Conservation (phyloP, 1,140 invertebrate species). For the Drosophila takahashii region DNA sequence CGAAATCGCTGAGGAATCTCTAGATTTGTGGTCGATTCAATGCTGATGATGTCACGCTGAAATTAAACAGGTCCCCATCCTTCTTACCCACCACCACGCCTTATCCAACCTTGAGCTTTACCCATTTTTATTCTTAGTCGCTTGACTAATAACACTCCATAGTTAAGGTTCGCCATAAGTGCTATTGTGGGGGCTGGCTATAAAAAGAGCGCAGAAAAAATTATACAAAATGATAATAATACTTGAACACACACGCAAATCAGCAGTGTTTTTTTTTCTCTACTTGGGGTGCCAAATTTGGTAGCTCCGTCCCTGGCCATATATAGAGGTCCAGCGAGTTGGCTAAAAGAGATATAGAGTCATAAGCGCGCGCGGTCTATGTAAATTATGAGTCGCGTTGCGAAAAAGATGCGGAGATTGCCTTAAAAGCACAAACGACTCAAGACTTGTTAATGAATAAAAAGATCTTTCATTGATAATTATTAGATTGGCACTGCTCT, state of each 20-base stretch:
- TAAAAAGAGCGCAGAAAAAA: constrained; percentile 37
- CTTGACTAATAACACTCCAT: constrained; percentile 41
- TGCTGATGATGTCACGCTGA: constrained; percentile 30
- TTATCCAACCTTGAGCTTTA: constrained; percentile 37
- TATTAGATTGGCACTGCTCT: constrained; percentile 66
- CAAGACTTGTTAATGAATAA: constrained; percentile 78
- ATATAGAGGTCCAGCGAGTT: constrained; percentile 42
- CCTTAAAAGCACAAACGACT: constrained; percentile 64
- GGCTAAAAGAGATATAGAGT: constrained; percentile 63
- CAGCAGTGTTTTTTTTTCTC: constrained; percentile 31
- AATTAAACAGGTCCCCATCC: constrained; percentile 29
- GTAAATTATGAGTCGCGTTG: constrained; percentile 73
- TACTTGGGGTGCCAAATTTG: constrained; percentile 68
- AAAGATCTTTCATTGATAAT: constrained; percentile 81
- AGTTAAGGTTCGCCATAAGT: constrained; percentile 31
- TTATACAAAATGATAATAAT: constrained; percentile 60
- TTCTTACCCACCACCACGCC: constrained; percentile 15
- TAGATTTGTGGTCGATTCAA: constrained; percentile 1
- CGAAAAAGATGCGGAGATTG: constrained; percentile 45
- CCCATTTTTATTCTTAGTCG: constrained; percentile 44
- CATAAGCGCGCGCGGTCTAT: constrained; percentile 54
- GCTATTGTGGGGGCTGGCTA: constrained; percentile 48
- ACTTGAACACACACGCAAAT: constrained; percentile 56
- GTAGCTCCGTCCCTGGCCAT: constrained; percentile 54
- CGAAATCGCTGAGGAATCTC: constrained; percentile 6